phyloP scores from a whole-genome alignment of 2,888 invertebrate genomes.

The Bombylius major region DNA sequence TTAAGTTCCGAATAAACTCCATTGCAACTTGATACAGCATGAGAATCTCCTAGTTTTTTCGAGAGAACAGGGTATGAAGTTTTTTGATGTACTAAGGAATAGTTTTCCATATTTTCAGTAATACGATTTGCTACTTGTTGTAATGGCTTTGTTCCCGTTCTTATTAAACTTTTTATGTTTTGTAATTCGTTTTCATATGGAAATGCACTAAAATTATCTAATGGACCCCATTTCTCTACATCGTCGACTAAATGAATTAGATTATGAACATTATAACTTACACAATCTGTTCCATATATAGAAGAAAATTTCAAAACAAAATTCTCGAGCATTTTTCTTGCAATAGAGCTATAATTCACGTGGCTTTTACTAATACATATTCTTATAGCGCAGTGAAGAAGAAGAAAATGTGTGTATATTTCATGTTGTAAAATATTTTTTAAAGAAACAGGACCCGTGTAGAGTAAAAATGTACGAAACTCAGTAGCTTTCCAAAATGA shows the following conservation, averaged over 20 bases:
- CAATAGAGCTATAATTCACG: neutral
- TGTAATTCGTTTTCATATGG: neutral
- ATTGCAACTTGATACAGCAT: no score
- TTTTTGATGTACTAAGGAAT: no score
- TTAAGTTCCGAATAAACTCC: no score
- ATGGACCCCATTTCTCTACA: constrained; percentile 20
- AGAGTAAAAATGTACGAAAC: constrained; percentile 2
- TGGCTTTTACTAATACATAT: neutral
- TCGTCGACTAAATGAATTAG: constrained; percentile 17
- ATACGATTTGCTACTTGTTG: neutral
- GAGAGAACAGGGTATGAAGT: no score
- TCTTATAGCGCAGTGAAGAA: neutral
- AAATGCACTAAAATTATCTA: neutral
- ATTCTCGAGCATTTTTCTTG: neutral
- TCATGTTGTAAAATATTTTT: neutral
- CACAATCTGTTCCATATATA: neutral
- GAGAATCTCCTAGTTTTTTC: no score
- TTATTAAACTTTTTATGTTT: neutral
- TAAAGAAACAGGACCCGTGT: constrained; percentile 3
- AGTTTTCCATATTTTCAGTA: neutral
- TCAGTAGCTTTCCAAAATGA: constrained; percentile 7
- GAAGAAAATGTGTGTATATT: neutral
- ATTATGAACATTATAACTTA: neutral
- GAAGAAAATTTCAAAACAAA: neutral
- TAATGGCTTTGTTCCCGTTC: neutral